Conservation (phyloP, 2,113 vertebrate species). For the Sturnira hondurensis region DNA sequence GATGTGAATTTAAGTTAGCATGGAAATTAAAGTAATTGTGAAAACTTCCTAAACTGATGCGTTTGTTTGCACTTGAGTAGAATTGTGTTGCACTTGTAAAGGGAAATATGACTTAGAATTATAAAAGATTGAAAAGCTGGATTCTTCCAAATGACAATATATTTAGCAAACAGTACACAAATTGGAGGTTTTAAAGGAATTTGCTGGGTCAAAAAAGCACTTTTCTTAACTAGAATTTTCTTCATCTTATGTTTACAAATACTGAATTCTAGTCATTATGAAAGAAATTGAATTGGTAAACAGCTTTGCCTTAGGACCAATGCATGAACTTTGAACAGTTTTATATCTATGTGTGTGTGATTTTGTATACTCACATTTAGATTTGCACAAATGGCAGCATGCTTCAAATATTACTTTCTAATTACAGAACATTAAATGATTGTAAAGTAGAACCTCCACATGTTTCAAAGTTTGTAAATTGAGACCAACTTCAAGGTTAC, state of each 20-base stretch:
- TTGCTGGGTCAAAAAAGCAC: not conserved
- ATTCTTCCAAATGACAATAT: not conserved
- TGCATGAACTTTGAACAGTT: not conserved
- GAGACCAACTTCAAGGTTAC: not conserved
- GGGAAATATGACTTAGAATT: not conserved
- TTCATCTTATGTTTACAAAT: not conserved
- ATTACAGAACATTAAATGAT: not conserved
- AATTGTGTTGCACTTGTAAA: not conserved
- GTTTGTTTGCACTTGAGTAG: not conserved
- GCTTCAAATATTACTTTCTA: not conserved
- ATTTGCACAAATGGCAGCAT: not conserved
- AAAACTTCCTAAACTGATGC: not conserved
- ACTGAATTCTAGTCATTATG: not conserved
- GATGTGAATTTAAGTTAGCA: not conserved
- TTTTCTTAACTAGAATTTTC: not conserved
- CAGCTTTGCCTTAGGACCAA: not conserved
- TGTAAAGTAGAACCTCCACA: not conserved
- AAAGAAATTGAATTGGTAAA: not conserved
- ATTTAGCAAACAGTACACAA: not conserved
- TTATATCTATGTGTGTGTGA: not conserved
- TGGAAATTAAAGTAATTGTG: constrained; percentile 12
- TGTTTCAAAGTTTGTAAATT: not conserved
- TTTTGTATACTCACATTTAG: not conserved
- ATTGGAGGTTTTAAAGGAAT: not conserved
- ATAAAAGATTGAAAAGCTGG: not conserved